Evolutionary conservation across 37 sponge, comb jelly and placozoan genomes (phyloP), one percentile per base, ranked within the genome.

Genomic region (Crambe crambe): DNA sequence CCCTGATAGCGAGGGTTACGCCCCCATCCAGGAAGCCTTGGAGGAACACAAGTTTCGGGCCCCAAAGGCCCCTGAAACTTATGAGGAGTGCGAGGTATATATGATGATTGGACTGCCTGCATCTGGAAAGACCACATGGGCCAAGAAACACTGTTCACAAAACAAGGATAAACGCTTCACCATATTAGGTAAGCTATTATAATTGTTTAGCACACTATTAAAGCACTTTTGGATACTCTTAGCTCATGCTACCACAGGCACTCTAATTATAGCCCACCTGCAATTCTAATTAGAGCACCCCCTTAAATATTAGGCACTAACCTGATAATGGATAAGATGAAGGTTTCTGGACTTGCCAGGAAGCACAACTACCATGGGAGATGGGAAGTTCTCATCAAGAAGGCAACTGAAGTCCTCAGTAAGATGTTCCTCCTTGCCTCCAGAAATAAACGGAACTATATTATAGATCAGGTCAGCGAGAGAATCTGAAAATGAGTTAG

Each of bases 121-220:
- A 29, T 72, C 83, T 37, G 99, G 99, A n/a, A 98, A 98, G 95
- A 94, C 97, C 71, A 96, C 87, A 0, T 98, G 99, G 99, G 95
- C 89, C 0, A 72, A 84, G 81, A 96, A 87, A 66, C 86, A 94
- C 63, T 51, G 64, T 32, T 22, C 22, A 5, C 74, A 88, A 32
- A 72, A 87, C 65, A 68, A 79, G 8, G 89, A 89, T 25, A 93
- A 96, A 82, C 18, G 75, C 34, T 98, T 83, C 92, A 91, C 78
- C 68, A 82, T 96, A 40, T 61, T 98, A 31, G 90, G 77, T 70
- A 30, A 31, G 59, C 25, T 23, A n/a, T n/a, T n/a, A n/a, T n/a
- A n/a, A n/a, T n/a, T n/a, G n/a, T n/a, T n/a, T n/a, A n/a, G n/a
- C n/a, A n/a, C n/a, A n/a, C n/a, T n/a, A n/a, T n/a, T n/a, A n/a